phyloP scores from a whole-genome alignment of 1,140 invertebrate species.

The Drosophila hydei region DNA sequence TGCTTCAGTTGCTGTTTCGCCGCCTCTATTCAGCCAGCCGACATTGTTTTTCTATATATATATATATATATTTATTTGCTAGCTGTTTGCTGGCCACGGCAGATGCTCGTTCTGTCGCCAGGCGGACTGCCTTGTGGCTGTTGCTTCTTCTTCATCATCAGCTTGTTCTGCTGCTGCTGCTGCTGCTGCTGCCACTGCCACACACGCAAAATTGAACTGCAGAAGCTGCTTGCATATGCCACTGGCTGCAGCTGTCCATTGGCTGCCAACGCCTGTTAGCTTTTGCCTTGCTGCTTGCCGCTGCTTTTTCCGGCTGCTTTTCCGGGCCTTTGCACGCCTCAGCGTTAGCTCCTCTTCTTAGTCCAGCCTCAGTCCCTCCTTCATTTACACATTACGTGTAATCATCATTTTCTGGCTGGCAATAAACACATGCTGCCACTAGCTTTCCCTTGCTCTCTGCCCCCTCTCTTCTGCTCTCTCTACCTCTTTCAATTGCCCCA shows the following conservation, averaged over 20 bases:
- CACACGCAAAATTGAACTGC: constrained; percentile 72
- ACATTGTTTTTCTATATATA: constrained; percentile 31
- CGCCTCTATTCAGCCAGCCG: constrained; percentile 10
- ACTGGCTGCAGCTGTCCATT: constrained; percentile 10
- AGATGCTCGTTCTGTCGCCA: constrained; percentile 16
- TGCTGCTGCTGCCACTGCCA: constrained; percentile 33
- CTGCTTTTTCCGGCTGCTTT: constrained; percentile 71
- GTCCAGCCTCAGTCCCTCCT: constrained; percentile 15
- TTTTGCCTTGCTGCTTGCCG: constrained; percentile 71
- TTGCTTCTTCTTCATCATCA: constrained; percentile 25
- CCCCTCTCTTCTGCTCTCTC: background rate
- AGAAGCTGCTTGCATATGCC: constrained; percentile 41
- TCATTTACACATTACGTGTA: constrained; percentile 75
- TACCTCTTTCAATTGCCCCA: background rate
- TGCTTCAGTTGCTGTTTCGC: constrained; percentile 10
- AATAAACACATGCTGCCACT: constrained; percentile 78
- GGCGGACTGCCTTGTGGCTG: constrained; percentile 18
- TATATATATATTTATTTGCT: constrained; percentile 5
- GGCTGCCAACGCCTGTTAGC: constrained; percentile 58
- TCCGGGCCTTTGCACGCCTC: constrained; percentile 62
- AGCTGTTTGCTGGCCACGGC: constrained; percentile 6
- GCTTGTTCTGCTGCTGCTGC: background rate
- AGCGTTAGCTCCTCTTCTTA: background rate
- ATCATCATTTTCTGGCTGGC: constrained; percentile 81
- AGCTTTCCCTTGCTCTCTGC: background rate